phyloP scores from a whole-genome alignment of 2,888 invertebrate species.

The Siphlonurus alternatus region DNA sequence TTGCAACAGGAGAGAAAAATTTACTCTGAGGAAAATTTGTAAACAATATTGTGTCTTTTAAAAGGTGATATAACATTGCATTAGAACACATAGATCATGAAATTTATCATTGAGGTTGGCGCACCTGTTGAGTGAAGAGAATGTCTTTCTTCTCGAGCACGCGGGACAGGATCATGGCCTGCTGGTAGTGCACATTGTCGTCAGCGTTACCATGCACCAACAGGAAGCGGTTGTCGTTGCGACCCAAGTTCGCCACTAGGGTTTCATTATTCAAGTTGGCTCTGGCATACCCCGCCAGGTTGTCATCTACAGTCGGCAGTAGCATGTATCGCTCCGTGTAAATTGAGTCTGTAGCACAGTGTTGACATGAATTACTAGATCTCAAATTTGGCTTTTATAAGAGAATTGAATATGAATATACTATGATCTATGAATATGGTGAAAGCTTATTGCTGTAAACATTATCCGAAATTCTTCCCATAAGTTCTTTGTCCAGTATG shows the following conservation, averaged over 20 bases:
- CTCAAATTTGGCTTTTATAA: too few species aligned
- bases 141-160: conserved; percentile 71
- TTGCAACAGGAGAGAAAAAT: too few species aligned
- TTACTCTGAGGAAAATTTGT: too few species aligned
- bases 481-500: too few species aligned
- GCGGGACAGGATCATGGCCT: conserved; percentile 81
- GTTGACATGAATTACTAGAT: background rate
- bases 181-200: conserved; percentile 96
- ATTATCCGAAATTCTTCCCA: too few species aligned
- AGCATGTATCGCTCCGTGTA: conserved; percentile 98
- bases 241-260: conserved; percentile 40
- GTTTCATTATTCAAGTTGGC: conserved; percentile 50
- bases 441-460: too few species aligned
- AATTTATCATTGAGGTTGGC: too few species aligned
- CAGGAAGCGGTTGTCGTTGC: conserved; percentile 59
- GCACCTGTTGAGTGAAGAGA: conserved; percentile 83
- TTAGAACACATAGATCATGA: too few species aligned
- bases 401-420: too few species aligned
- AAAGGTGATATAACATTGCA: too few species aligned
- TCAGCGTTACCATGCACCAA: conserved; percentile 89
- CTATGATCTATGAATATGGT: too few species aligned
- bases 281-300: conserved; percentile 51
- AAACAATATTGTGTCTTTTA: too few species aligned
- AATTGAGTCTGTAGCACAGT: conserved; percentile 59
- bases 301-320: conserved; percentile 49